phyloP scores from a whole-genome alignment of 1,140 invertebrate species.

The Nylanderia fulva region DNA sequence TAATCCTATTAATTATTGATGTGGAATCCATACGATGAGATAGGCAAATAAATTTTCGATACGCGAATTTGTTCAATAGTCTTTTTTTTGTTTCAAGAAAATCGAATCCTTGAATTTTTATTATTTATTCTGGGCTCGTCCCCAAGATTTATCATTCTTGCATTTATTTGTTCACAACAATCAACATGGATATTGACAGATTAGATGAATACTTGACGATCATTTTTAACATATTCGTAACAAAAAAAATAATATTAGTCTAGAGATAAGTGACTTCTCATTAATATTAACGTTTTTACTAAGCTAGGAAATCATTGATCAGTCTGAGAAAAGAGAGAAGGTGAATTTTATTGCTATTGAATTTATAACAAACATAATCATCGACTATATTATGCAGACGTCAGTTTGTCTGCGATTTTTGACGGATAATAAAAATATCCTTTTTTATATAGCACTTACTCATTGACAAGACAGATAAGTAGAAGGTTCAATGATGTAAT shows the following conservation, averaged over 20 bases:
- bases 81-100: neutral
- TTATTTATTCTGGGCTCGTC: neutral
- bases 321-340: neutral
- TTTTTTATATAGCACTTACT: neutral
- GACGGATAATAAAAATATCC: neutral
- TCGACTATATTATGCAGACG: neutral
- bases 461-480: neutral
- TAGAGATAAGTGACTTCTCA: neutral
- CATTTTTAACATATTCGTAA: neutral
- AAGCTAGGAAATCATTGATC: conserved; percentile 1
- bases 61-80: neutral
- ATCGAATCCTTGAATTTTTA: conserved; percentile 30
- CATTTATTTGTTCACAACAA: conserved; percentile 5
- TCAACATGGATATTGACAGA: conserved; percentile 8
- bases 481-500: conserved; percentile 21
- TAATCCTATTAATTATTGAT: neutral
- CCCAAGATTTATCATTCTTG: conserved; percentile 16
- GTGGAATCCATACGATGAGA: neutral
- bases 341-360: neutral
- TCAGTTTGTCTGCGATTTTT: neutral
- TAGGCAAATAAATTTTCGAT: neutral
- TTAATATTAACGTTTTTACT: conserved; percentile 22
- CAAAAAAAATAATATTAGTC: conserved; percentile 2
- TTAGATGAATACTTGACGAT: neutral
- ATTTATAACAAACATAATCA: neutral